Base-by-base conservation (phyloP, 2,888 invertebrate genomes). In the Invenusta paracnida region DNA sequence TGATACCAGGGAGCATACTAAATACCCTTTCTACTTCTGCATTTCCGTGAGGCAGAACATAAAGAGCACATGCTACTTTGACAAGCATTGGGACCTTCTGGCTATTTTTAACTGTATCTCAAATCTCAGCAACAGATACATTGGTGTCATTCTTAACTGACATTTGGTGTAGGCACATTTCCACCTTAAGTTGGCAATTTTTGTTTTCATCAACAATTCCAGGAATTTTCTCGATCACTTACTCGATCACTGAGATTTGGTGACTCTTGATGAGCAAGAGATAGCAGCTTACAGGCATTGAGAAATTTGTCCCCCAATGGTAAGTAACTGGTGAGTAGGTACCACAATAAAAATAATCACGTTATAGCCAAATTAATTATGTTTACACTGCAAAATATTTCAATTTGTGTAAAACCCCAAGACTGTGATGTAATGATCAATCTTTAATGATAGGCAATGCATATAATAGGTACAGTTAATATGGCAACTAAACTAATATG, bases 11-110 rank as follows among this genome's bases (percentile, higher is more conserved):
- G 73, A 73, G 73, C 73, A 73, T n/a, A 73, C 73, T 73, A 23
- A 73, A 73, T 13, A 73, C 73, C 27, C 73, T 73, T 25, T 73
- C 73, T 25, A 73, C 73, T 73, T 73, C 73, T 73, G 73, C 73
- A 73, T 73, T 73, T 25, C 73, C 73, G 27, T 5, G 73, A 73
- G 73, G 27, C 27, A 73, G 23, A 73, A 73, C 27, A 73, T 73
- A 73, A 73, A 73, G 17, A 73, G 73, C 27, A 25, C 73, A 23
- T 73, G 27, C 73, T 25, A 73, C 73, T 73, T 73, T 73, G 17
- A 73, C 23, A 73, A 25, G 73, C 23, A 73, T 13, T 13, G 73
- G 25, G 17, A 25, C 73, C 27, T 23, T 73, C 27, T 73, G 73
- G 17, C 27, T 25, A 5, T 73, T 73, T 73, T 73, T 23, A 23